phyloP scores from a whole-genome alignment of 64 coral and sea anemone species.

The Orbicella faveolata region DNA sequence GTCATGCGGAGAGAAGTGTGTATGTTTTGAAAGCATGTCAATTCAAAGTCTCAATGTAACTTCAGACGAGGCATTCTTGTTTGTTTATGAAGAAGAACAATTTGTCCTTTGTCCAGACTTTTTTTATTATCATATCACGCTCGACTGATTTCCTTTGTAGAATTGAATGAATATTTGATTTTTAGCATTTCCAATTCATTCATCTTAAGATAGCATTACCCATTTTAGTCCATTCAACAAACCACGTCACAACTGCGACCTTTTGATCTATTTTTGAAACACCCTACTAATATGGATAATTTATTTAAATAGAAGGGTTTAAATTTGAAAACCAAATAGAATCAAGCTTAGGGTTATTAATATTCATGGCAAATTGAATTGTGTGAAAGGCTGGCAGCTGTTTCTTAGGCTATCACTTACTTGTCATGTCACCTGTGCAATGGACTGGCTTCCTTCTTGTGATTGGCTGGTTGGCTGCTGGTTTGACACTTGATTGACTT shows the following conservation, averaged over 20 bases:
- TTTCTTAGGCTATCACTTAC: slow-evolving; percentile 74
- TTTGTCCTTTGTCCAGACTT: neutral
- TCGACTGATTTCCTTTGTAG: neutral
- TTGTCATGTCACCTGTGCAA: slow-evolving; percentile 84
- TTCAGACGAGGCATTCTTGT: neutral
- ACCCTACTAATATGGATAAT: slow-evolving; percentile 4
- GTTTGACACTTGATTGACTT: slow-evolving; percentile 64
- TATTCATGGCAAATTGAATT: slow-evolving; percentile 62
- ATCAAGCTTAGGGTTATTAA: slow-evolving; percentile 49
- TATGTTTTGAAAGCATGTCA: neutral
- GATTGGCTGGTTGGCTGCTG: slow-evolving; percentile 66
- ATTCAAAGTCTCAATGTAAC: neutral
- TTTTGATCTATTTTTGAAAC: slow-evolving; percentile 26
- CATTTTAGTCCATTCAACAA: neutral
- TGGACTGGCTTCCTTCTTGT: slow-evolving; percentile 39
- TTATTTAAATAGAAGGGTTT: slow-evolving; percentile 51
- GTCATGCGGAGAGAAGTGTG: neutral
- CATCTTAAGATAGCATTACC: neutral
- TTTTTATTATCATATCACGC: neutral
- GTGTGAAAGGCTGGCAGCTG: slow-evolving; percentile 71
- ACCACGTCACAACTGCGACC: neutral
- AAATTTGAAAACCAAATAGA: slow-evolving; percentile 68
- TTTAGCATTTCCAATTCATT: neutral
- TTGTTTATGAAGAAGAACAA: neutral
- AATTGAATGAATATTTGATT: slow-evolving; percentile 8